phyloP scores from a whole-genome alignment of 1,140 invertebrate genomes.

The Aethina tumida region DNA sequence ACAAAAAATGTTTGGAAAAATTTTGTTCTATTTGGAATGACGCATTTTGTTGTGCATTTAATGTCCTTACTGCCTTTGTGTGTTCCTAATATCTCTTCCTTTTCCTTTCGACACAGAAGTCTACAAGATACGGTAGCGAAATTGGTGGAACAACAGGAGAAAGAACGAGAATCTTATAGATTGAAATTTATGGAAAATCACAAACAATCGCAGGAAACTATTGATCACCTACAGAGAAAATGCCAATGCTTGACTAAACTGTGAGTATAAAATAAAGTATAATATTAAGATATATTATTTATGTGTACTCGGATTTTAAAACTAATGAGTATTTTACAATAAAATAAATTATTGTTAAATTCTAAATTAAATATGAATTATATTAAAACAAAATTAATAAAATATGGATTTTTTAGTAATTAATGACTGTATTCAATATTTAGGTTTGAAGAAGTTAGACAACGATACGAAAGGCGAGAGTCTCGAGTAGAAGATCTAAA shows the following conservation, averaged over 20 bases:
- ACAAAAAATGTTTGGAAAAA: too few species aligned
- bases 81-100: conserved; percentile 16
- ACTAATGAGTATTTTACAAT: not conserved
- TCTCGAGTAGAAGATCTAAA: conserved; percentile 42
- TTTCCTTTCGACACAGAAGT: conserved; percentile 24
- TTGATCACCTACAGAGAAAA: conserved; percentile 42
- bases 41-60: not conserved
- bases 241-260: conserved; percentile 42
- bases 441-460: conserved; percentile 45
- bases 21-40: too few species aligned
- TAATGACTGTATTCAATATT: conserved; percentile 6
- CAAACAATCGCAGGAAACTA: conserved; percentile 36
- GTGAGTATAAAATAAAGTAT: conserved; percentile 34
- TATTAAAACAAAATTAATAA: too few species aligned
- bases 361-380: too few species aligned
- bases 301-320: not conserved
- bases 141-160: conserved; percentile 26
- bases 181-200: conserved; percentile 24
- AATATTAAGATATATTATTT: conserved; percentile 2
- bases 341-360: too few species aligned
- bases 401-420: not conserved
- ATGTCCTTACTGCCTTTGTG: conserved; percentile 10
- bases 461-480: conserved; percentile 42
- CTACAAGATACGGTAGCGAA: conserved; percentile 29
- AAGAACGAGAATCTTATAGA: conserved; percentile 25